Evolutionary conservation across 1,140 invertebrate genomes (phyloP).

Genomic region (Leptinotarsa defecta): DNA sequence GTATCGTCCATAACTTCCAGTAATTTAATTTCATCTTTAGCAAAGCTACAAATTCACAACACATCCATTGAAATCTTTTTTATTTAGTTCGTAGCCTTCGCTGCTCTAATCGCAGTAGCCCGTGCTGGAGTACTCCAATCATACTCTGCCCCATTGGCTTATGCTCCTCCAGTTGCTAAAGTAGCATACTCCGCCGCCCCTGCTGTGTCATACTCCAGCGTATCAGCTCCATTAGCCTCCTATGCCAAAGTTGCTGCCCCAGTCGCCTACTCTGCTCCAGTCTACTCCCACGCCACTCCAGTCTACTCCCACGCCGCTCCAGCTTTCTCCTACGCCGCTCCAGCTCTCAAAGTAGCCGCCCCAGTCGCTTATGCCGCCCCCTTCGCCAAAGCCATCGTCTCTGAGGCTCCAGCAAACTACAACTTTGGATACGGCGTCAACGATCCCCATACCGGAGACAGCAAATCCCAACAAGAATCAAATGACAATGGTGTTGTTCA

Average conservation of each 20-base stretch:
- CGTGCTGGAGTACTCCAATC: constrained; percentile 51
- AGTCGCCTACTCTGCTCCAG: neutral
- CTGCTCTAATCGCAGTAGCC: constrained; percentile 56
- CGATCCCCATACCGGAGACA: constrained; percentile 25
- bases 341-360: constrained; percentile 8
- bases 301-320: neutral
- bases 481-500: constrained; percentile 7
- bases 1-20: too few relatives aligned
- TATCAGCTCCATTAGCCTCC: constrained; percentile 27
- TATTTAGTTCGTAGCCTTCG: constrained; percentile 57
- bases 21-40: too few relatives aligned
- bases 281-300: neutral
- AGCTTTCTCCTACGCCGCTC: constrained; percentile 11
- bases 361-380: constrained; percentile 16
- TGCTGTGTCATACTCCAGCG: constrained; percentile 46
- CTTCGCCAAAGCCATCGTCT: constrained; percentile 33
- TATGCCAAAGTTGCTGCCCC: neutral
- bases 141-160: constrained; percentile 47
- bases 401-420: constrained; percentile 57
- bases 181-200: constrained; percentile 44
- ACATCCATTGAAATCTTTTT: constrained; percentile 27
- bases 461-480: constrained; percentile 42
- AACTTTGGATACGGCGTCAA: constrained; percentile 13
- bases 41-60: too few relatives aligned
- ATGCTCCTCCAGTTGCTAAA: constrained; percentile 51